Percentiles rank a stretch among this genome's conserved stretches.
Conservation (phyloP, 1,140 invertebrate species). For the Yoshiicerus persimilis region DNA sequence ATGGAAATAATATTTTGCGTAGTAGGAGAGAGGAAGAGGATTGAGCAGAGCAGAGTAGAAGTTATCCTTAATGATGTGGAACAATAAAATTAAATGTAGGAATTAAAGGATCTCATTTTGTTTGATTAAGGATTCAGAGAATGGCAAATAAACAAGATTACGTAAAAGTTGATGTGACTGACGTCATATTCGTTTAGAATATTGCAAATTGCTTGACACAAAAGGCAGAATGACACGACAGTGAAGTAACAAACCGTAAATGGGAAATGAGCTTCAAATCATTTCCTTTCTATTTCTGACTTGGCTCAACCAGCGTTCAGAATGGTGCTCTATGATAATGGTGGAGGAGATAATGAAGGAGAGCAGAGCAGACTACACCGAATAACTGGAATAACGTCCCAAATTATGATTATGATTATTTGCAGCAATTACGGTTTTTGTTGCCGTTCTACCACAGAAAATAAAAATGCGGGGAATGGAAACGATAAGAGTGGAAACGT, state of each 20-base stretch:
- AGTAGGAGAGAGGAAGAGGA: background rate
- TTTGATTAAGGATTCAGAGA: background rate
- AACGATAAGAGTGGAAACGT: background rate
- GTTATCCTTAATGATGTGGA: background rate
- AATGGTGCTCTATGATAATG: no score
- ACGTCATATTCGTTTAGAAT: background rate
- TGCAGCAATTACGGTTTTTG: background rate
- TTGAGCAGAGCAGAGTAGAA: background rate
- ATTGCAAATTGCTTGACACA: background rate
- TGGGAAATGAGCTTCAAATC: background rate
- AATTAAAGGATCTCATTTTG: background rate
- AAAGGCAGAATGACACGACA: no score
- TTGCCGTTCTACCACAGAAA: no score
- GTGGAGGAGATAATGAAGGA: no score
- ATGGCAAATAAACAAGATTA: background rate
- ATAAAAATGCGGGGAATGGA: no score
- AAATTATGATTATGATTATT: no score
- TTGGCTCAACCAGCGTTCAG: no score
- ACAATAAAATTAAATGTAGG: background rate
- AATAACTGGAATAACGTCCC: no score
- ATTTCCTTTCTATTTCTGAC: background rate
- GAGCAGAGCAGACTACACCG: no score
- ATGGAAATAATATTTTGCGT: no score
- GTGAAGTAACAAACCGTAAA: background rate
- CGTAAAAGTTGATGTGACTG: background rate